Conservation (phyloP, 1,140 invertebrate genomes). For the Macrocentrus cingulum region DNA sequence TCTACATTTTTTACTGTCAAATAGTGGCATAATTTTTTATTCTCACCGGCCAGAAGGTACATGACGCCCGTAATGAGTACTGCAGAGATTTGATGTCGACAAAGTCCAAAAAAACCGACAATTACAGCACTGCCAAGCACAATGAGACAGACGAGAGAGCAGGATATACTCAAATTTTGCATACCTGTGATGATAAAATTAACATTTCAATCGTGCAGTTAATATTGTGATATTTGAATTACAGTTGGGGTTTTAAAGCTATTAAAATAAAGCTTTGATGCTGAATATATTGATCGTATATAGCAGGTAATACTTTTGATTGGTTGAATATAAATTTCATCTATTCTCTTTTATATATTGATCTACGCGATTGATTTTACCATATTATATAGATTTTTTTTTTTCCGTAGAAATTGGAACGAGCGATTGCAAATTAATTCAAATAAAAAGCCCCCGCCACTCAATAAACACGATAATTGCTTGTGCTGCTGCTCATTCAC, state of each 20-base stretch:
- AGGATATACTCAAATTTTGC: constrained; percentile 91
- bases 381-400: too few relatives aligned
- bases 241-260: too few relatives aligned
- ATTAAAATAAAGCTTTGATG: not conserved
- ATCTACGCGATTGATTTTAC: too few relatives aligned
- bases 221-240: too few relatives aligned
- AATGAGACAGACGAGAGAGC: constrained; percentile 85
- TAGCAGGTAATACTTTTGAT: not conserved
- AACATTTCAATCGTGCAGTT: constrained; percentile 7
- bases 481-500: too few relatives aligned
- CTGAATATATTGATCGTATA: constrained; percentile 1
- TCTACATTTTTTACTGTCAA: not conserved
- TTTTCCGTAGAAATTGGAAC: too few relatives aligned
- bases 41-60: constrained; percentile 83
- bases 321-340: not conserved
- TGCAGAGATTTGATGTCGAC: constrained; percentile 84
- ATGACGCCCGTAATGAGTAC: constrained; percentile 89
- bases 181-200: constrained; percentile 80
- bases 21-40: not conserved
- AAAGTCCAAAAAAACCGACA: constrained; percentile 81
- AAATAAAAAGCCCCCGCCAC: too few relatives aligned
- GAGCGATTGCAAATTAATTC: too few relatives aligned
- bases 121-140: constrained; percentile 79
- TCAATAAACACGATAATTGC: too few relatives aligned
- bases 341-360: not conserved